These are phyloP conservation scores for Platerodrilus igneus DNA, from an alignment of 2,888 invertebrate species.

Conservation along the genomic window DNA sequence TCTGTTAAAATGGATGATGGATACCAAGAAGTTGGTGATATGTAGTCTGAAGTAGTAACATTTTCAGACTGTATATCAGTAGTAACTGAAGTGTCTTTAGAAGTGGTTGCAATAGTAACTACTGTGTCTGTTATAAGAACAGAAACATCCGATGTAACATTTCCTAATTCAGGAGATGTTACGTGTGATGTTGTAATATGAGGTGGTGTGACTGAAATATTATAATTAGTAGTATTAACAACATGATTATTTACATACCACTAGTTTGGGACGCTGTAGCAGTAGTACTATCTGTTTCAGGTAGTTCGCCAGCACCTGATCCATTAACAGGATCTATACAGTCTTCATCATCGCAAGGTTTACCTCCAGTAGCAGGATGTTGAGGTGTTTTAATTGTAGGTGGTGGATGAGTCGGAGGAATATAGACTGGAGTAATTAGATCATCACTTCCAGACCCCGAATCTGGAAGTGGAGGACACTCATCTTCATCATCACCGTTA, in stretches of 20 bases:
- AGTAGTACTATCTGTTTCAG: conserved; percentile 57
- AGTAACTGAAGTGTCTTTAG: no score
- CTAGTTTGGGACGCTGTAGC: conserved; percentile 54
- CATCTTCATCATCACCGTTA: conserved; percentile 83
- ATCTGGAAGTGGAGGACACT: conserved; percentile 79
- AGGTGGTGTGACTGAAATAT: conserved; percentile 35
- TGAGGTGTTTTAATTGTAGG: conserved; percentile 50
- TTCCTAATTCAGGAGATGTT: conserved; percentile 12
- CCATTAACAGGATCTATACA: conserved; percentile 76
- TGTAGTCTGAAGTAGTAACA: conserved; percentile 9
- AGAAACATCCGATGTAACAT: conserved; percentile 11
- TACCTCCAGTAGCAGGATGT: conserved; percentile 32
- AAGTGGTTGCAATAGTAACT: no score
- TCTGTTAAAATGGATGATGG: conserved; percentile 12
- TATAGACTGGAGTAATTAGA: conserved; percentile 87
- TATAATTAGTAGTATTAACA: neutral
- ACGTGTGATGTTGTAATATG: conserved; percentile 31
- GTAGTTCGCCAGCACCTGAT: conserved; percentile 73
- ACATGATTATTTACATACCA: conserved; percentile 39
- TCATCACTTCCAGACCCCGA: conserved; percentile 80
- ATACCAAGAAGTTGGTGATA: conserved; percentile 13
- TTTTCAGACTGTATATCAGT: no score
- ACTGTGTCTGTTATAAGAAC: no score
- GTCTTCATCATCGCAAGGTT: conserved; percentile 79
- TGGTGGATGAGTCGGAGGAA: conserved; percentile 73